Base-by-base conservation (phyloP, 2,888 invertebrate genomes). In the Mamestra brassicae region DNA sequence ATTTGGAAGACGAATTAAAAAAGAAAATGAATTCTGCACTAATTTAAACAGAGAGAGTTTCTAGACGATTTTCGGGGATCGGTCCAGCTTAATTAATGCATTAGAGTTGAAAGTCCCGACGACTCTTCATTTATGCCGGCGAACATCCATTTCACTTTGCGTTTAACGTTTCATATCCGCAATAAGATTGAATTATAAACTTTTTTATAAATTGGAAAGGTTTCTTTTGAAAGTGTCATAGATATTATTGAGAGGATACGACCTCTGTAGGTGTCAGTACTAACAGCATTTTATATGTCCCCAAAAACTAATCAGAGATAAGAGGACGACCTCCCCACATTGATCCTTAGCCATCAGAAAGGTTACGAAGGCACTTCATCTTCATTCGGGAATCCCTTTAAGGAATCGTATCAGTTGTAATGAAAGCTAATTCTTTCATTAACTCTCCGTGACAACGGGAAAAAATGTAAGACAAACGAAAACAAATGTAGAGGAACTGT, bases 391-490 rank as follows among this genome's bases (percentile, higher is more conserved):
- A 94, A 95, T 95, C 95, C 95, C 95, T 96, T 96, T 95, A 95
- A 95, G 95, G 94, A 94, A 95, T 94, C 95, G 95, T 95, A 95
- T 96, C 95, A 94, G 92, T 92, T 92, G 96, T 96, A 96, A 96
- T 96, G 96, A 95, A 96, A 95, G 95, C 96, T 96, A 96, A 96
- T 96, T 96, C 96, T 95, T 96, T 96, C 96, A 96, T 96, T 96
- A 96, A 93, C 94, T 94, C 91, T 90, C 91, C 92, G 96, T 95
- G 96, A 96, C 96, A 96, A 95, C 94, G 93, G 94, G 93, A 93
- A 93, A 94, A 94, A 95, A 92, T 92, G 94, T 94, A 92, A 92
- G 89, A 87, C 90, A 93, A 93, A 94, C 93, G 93, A 94, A 92
- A 93, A 96, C 90, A 91, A 94, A 95, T 93, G 93, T 86, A 80